phyloP scores from a whole-genome alignment of 2,888 invertebrate genomes.

The Eumacrocentrus americanus region DNA sequence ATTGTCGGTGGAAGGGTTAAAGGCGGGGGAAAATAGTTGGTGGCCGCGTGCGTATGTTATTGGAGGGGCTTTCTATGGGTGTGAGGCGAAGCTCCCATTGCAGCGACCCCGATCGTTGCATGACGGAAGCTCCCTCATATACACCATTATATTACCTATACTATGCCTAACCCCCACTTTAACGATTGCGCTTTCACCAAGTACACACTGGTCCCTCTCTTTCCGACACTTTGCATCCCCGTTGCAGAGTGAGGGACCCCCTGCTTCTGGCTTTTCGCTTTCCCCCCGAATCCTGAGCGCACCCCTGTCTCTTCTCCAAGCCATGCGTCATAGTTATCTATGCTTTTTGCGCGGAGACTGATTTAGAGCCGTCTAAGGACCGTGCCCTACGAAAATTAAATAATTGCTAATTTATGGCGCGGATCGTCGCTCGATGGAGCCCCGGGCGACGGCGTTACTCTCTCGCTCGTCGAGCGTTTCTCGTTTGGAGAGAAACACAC shows the following conservation, averaged over 20 bases:
- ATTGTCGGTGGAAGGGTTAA: not conserved
- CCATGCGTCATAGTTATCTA: conserved; percentile 63
- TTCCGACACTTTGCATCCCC: conserved; percentile 38
- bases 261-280: conserved; percentile 26
- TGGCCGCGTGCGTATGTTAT: conserved; percentile 18
- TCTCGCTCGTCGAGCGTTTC: conserved; percentile 23
- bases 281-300: conserved; percentile 47
- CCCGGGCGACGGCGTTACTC: conserved; percentile 44
- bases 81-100: too few species aligned
- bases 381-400: conserved; percentile 62
- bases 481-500: conserved; percentile 32
- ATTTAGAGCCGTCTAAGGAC: conserved; percentile 63
- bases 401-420: conserved; percentile 62
- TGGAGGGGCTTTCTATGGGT: too few species aligned
- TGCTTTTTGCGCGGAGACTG: conserved; percentile 62
- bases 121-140: not conserved
- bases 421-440: conserved; percentile 53
- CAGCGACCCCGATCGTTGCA: not conserved
- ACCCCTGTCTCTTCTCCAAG: conserved; percentile 58
- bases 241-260: too few species aligned
- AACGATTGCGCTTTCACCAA: not conserved
- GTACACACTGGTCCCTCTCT: conserved; percentile 38
- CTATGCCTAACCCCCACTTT: not conserved
- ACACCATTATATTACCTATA: not conserved
- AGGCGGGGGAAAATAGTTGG: not conserved